Conservation (phyloP, 2,888 invertebrate species). For the Pasiphila rectangulata region DNA sequence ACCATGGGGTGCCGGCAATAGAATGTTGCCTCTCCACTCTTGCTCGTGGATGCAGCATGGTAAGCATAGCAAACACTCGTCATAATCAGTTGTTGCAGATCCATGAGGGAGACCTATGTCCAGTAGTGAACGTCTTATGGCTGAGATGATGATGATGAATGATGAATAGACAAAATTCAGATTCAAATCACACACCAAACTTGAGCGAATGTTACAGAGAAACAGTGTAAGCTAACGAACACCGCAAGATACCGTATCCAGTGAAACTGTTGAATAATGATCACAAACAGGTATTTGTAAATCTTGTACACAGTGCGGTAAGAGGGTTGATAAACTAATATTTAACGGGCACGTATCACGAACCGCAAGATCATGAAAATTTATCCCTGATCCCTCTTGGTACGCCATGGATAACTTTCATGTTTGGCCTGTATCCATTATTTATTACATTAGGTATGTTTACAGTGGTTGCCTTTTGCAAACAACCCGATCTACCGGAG, state of each 20-base stretch:
- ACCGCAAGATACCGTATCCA: slow-evolving; percentile 29
- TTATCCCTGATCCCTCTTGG: slow-evolving; percentile 67
- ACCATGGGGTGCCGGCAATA: too few species aligned
- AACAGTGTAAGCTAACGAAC: slow-evolving; percentile 7
- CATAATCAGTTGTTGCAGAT: too few species aligned
- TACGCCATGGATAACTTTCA: slow-evolving; percentile 68
- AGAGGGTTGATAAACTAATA: slow-evolving; percentile 74
- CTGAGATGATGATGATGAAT: too few species aligned
- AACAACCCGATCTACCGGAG: slow-evolving; percentile 50
- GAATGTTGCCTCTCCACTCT: too few species aligned
- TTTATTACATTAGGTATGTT: slow-evolving; percentile 74
- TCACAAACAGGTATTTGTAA: slow-evolving; percentile 55
- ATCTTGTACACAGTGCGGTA: slow-evolving; percentile 61
- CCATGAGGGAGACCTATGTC: too few species aligned
- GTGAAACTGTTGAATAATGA: slow-evolving; percentile 41
- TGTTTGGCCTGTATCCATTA: slow-evolving; percentile 74
- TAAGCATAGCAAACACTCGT: too few species aligned
- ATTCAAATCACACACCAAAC: background rate
- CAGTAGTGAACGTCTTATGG: too few species aligned
- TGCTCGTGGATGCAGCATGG: too few species aligned
- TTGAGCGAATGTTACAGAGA: background rate
- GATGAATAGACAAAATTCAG: too few species aligned
- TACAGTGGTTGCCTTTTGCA: slow-evolving; percentile 63
- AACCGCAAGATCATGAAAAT: slow-evolving; percentile 79
- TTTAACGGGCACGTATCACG: slow-evolving; percentile 71